Evolutionary conservation across 2,797 vertebrate genomes (phyloP), one percentile per base, ranked within the genome.

Genomic region (Acanthopagrus latus): DNA sequence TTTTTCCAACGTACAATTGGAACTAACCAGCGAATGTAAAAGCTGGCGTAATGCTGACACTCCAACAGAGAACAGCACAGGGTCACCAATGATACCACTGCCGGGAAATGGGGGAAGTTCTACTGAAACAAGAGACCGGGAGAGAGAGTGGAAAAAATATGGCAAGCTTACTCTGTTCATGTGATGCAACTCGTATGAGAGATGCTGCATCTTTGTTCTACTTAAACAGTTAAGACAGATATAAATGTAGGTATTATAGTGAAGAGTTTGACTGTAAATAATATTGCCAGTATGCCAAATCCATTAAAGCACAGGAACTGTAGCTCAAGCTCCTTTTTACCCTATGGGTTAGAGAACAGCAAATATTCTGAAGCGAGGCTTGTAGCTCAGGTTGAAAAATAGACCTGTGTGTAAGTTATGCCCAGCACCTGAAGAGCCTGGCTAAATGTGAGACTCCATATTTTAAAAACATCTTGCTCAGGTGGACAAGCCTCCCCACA

Each of bases 401-500:
- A 88, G 86, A 78, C 73, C 65, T 82, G 80, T 92, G 86, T 93
- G 56, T 88, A 77, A 78, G 63, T 83, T 62, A 64, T 68, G 60
- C 69, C 71, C 68, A 25, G 76, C 51, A 60, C 80, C 76, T 89
- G 88, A 86, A 88, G 78, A 86, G 69, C 52, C 72, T 82, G 81
- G 83, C 85, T 84, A 51, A 88, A 88, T 81, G 84, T 50, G 85
- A 88, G 85, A 80, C 57, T 88, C 85, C 80, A 81, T 82, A 89
- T 91, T 93, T 92, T 82, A 84, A 91, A 92, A 92, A 91, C 88
- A 86, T 92, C 85, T 90, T 29, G 57, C 89, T 94, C 91, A 90
- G 92, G 90, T 92, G 88, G 89, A 94, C 91, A 93, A 91, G 89
- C 90, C 79, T 85, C 79, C 89, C 90, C 91, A 93, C 91, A 90